phyloP scores from a whole-genome alignment of 2,113 vertebrate species.

The Pyxicephalus adspersus region DNA sequence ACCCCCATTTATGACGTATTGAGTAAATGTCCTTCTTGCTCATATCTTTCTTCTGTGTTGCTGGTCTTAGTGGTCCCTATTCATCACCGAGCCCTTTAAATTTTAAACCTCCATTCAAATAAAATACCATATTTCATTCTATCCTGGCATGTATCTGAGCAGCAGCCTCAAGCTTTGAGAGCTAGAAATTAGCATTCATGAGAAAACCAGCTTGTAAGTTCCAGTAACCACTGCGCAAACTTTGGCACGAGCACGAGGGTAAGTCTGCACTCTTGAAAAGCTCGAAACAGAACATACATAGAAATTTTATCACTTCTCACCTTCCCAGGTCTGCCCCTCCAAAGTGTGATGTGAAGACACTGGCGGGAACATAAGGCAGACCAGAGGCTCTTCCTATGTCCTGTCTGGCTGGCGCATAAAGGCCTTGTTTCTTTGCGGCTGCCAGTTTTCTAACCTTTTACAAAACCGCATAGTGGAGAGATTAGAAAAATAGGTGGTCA shows the following conservation, averaged over 20 bases:
- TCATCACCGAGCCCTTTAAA: not conserved
- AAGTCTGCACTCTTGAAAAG: not conserved
- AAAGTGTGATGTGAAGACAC: constrained; percentile 42
- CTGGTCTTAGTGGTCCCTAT: not conserved
- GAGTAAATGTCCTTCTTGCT: not conserved
- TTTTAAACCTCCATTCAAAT: not conserved
- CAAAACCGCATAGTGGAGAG: constrained; percentile 13
- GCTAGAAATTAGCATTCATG: constrained; percentile 42
- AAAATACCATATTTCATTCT: constrained; percentile 18
- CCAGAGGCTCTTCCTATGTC: constrained; percentile 24
- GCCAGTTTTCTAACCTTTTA: constrained; percentile 36
- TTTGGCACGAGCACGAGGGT: constrained; percentile 22
- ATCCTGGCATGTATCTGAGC: constrained; percentile 19
- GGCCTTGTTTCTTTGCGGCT: not conserved
- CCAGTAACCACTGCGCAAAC: constrained; percentile 51
- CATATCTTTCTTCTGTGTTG: not conserved
- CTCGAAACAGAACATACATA: constrained; percentile 45
- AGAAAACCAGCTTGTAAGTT: constrained; percentile 32
- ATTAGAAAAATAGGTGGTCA: constrained; percentile 10
- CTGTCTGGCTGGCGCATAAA: constrained; percentile 38
- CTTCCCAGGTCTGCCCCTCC: constrained; percentile 28
- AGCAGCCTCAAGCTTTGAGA: not conserved
- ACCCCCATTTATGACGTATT: too few relatives aligned
- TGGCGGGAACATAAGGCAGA: constrained; percentile 42
- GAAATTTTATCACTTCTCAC: constrained; percentile 54